Conservation (phyloP, 1,140 invertebrate genomes). For the Hydropsyche tenuis region DNA sequence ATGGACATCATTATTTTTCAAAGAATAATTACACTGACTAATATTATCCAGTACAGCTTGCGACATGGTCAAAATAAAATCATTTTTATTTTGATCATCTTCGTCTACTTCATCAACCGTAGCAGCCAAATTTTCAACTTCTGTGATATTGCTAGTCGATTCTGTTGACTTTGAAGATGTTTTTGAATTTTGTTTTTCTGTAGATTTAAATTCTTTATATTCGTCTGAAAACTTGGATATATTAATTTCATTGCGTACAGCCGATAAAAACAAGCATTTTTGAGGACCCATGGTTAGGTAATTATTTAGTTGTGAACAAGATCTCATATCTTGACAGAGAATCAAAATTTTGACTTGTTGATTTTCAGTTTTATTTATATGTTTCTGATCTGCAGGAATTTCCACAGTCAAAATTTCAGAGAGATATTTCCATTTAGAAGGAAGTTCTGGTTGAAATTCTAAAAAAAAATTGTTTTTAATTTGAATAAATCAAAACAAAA, state of each 20-base stretch:
- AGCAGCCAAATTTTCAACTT: conserved; percentile 38
- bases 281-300: conserved; percentile 73
- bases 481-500: no score
- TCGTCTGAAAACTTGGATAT: conserved; percentile 63
- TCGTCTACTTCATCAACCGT: conserved; percentile 54
- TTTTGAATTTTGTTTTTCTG: conserved; percentile 51
- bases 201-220: conserved; percentile 54
- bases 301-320: conserved; percentile 80
- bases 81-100: conserved; percentile 64
- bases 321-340: conserved; percentile 81
- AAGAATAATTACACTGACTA: no score
- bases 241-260: conserved; percentile 64
- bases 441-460: conserved; percentile 83
- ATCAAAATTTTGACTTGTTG: conserved; percentile 74
- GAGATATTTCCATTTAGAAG: conserved; percentile 89
- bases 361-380: conserved; percentile 57
- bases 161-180: conserved; percentile 51
- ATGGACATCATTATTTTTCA: conserved; percentile 50
- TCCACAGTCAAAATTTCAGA: conserved; percentile 79
- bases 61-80: conserved; percentile 73
- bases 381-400: conserved; percentile 72
- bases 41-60: conserved; percentile 58
- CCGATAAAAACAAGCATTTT: conserved; percentile 66
- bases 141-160: conserved; percentile 30
- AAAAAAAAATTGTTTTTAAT: conserved; percentile 52